A percentile compares a stretch with the other conserved stretches of the same genome.
Conservation (phyloP, 2,888 invertebrate species). For the Nephrotoma flavescens region DNA sequence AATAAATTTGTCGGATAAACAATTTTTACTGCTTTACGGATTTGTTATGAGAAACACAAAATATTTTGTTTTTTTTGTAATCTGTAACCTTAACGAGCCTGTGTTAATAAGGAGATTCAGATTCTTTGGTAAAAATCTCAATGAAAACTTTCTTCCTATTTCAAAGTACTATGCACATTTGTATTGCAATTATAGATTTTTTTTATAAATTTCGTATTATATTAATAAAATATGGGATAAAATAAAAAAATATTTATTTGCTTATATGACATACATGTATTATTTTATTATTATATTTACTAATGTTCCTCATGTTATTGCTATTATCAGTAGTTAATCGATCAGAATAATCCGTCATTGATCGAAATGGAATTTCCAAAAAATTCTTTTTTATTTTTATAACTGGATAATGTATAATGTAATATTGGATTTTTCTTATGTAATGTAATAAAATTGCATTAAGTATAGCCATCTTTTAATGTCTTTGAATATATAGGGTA, state of each 20-base stretch:
- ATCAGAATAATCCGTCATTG: slow-evolving; percentile 2
- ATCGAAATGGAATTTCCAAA: neutral
- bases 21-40: neutral
- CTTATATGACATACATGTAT: neutral
- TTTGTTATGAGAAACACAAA: neutral
- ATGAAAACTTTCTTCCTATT: neutral
- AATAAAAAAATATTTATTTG: neutral
- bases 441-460: neutral
- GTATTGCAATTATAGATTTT: neutral
- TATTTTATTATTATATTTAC: neutral
- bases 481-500: no score
- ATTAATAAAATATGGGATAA: neutral
- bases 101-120: neutral
- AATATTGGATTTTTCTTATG: neutral
- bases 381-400: neutral
- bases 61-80: neutral
- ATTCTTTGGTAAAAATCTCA: no score
- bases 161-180: neutral
- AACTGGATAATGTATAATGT: neutral
- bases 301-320: neutral
- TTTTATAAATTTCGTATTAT: neutral
- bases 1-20: neutral
- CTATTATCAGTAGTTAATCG: slow-evolving; percentile 1
- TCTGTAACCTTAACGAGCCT: neutral
- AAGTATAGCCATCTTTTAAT: neutral